phyloP scores from a whole-genome alignment of 2,797 vertebrate species.

The Chelmon rostratus region DNA sequence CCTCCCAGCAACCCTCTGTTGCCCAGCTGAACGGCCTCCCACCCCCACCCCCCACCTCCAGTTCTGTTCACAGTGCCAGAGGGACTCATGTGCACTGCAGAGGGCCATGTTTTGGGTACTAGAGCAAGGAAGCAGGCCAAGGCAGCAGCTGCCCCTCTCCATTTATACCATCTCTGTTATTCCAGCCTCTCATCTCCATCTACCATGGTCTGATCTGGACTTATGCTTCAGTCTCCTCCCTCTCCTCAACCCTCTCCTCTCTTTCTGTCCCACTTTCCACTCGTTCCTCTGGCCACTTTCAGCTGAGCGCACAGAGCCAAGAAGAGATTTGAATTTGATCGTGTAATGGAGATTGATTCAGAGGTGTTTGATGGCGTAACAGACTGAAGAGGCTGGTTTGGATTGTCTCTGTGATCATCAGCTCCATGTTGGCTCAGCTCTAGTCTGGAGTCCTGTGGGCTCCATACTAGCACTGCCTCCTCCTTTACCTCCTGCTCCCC shows the following conservation, averaged over 20 bases:
- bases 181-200: constrained; percentile 63
- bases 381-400: constrained; percentile 56
- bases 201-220: constrained; percentile 48
- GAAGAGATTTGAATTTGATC: constrained; percentile 38
- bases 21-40: constrained; percentile 74
- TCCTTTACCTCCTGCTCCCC: constrained; percentile 18
- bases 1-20: constrained; percentile 80
- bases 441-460: constrained; percentile 50
- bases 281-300: constrained; percentile 34
- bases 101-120: constrained; percentile 73
- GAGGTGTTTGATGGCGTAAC: constrained; percentile 50
- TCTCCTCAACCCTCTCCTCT: not conserved
- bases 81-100: constrained; percentile 83
- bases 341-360: constrained; percentile 44
- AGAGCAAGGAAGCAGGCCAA: constrained; percentile 70
- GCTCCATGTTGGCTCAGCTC: constrained; percentile 42
- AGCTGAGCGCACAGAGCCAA: constrained; percentile 26
- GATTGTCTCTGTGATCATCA: constrained; percentile 45
- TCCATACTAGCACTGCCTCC: not conserved
- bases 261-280: constrained; percentile 24
- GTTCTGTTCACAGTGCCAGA: constrained; percentile 70
- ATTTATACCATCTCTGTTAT: constrained; percentile 57
- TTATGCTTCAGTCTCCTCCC: constrained; percentile 29
- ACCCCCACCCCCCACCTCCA: constrained; percentile 14
- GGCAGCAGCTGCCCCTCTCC: constrained; percentile 75